These are phyloP conservation scores for Notamacropus eugenii DNA, from an alignment of 2,797 vertebrate genomes.

Conservation along the genomic window DNA sequence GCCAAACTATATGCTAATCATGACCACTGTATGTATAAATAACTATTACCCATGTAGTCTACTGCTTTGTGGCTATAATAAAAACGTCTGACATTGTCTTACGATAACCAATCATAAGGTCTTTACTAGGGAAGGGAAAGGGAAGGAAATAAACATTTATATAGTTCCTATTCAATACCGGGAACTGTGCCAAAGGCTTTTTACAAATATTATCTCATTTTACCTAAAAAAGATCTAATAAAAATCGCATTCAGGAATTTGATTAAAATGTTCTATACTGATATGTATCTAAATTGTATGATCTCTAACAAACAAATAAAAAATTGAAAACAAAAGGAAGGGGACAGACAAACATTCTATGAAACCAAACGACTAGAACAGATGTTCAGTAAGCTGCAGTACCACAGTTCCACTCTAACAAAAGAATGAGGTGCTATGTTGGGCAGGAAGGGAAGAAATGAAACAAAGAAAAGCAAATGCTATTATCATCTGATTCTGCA, in stretches of 20 bases:
- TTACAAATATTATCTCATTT: not conserved
- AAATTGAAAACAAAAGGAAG: conserved; percentile 8
- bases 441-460: conserved; percentile 2
- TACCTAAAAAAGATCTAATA: conserved; percentile 10
- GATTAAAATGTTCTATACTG: not conserved
- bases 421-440: conserved; percentile 31
- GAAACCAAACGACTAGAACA: conserved; percentile 44
- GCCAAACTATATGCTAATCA: conserved; percentile 51
- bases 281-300: not conserved
- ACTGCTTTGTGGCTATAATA: conserved; percentile 56
- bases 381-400: conserved; percentile 40
- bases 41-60: conserved; percentile 44
- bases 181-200: not conserved
- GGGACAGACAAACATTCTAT: not conserved
- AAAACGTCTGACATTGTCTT: conserved; percentile 58
- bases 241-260: conserved; percentile 28
- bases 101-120: not conserved
- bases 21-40: conserved; percentile 34
- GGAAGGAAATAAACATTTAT: not conserved
- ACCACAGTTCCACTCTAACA: not conserved
- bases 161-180: not conserved
- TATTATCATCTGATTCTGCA: not conserved
- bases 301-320: conserved; percentile 14
- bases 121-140: not conserved
- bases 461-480: conserved; percentile 18